Percentiles rank a stretch among this genome's conserved stretches.
These are phyloP conservation scores for Sebastes reedi DNA, from an alignment of 2,797 vertebrate species.

Conservation along the genomic window DNA sequence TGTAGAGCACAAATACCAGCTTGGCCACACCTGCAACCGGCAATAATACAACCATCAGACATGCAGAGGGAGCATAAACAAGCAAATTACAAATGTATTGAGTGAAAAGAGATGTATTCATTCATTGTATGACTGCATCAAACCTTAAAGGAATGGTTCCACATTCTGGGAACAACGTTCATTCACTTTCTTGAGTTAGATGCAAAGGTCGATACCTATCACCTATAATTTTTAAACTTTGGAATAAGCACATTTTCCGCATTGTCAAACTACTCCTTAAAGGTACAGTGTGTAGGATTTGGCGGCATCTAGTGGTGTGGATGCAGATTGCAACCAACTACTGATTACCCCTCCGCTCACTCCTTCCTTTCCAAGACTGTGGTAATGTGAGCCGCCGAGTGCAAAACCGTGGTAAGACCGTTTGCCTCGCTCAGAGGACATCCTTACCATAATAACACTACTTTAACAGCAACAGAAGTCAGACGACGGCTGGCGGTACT, in stretches of 20 bases:
- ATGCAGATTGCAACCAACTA: too few species aligned
- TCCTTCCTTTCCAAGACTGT: too few species aligned
- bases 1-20: conserved; percentile 98
- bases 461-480: too few species aligned
- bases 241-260: neutral
- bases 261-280: neutral
- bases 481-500: too few species aligned
- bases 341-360: rapidly evolving
- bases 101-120: neutral
- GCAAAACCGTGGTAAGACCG: too few species aligned
- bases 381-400: too few species aligned
- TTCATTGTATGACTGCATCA: neutral
- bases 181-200: neutral
- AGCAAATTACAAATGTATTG: neutral
- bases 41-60: conserved; percentile 17
- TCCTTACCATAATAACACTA: too few species aligned
- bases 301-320: too few species aligned
- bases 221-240: neutral
- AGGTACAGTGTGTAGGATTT: too few species aligned
- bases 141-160: neutral
- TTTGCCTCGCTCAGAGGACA: too few species aligned
- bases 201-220: neutral
- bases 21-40: conserved; percentile 89
- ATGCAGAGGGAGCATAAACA: neutral
- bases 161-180: neutral